Evolutionary conservation across 2,888 invertebrate species (phyloP).

Genomic region (Coelinius sp.): DNA sequence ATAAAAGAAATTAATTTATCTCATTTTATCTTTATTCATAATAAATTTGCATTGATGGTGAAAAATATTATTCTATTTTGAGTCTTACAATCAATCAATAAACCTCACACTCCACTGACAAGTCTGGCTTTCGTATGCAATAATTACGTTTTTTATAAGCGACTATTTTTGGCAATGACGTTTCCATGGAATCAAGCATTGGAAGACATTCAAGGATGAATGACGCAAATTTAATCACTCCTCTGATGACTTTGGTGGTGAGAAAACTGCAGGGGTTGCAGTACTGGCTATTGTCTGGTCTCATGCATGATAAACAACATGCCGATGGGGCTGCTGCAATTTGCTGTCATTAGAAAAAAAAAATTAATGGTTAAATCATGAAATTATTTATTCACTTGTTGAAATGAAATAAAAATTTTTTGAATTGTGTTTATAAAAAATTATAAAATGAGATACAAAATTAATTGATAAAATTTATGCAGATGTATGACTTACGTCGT

Average conservation of each 20-base stretch:
- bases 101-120: not conserved
- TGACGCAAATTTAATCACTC: conserved; percentile 44
- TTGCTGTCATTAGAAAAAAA: conserved; percentile 16
- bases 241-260: conserved; percentile 44
- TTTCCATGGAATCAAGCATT: conserved; percentile 39
- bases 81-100: not conserved
- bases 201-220: conserved; percentile 46
- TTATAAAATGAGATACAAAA: not conserved
- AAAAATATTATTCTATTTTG: too few species aligned
- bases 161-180: conserved; percentile 10
- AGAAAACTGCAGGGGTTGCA: conserved; percentile 39
- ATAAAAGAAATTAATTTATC: too few species aligned
- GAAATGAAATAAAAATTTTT: too few species aligned
- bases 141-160: not conserved
- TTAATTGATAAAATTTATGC: not conserved
- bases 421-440: too few species aligned
- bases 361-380: not conserved
- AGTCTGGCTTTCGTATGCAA: not conserved
- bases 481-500: not conserved
- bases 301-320: conserved; percentile 1
- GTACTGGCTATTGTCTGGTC: not conserved
- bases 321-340: conserved; percentile 36
- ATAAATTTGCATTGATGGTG: too few species aligned
- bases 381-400: too few species aligned
- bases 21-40: too few species aligned